A percentile compares a stretch with the other conserved stretches of the same genome.
Evolutionary conservation across 2,797 vertebrate genomes (phyloP).

Genomic region (Tragelaphus oryx): DNA sequence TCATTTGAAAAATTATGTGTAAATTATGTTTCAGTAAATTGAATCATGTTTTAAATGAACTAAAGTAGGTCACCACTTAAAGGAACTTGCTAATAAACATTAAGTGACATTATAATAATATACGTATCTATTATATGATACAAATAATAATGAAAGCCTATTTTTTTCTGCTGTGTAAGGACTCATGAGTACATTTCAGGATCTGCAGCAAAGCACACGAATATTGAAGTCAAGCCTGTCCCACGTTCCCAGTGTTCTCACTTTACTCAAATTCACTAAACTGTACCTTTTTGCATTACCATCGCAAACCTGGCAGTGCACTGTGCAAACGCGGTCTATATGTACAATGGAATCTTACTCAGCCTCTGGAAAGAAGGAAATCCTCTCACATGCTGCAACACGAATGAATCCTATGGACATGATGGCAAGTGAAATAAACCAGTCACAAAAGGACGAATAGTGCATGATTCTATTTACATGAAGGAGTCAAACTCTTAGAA

Average conservation of each 20-base stretch:
- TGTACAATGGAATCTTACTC: neutral
- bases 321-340: neutral
- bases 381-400: neutral
- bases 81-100: neutral
- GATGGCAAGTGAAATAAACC: neutral
- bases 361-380: neutral
- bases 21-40: neutral
- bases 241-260: neutral
- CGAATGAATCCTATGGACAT: neutral
- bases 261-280: neutral
- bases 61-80: neutral
- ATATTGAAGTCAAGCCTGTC: neutral
- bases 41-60: slow-evolving; percentile 12
- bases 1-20: neutral
- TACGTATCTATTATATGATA: rapidly evolving
- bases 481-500: neutral
- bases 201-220: neutral
- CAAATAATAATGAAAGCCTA: neutral
- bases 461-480: neutral
- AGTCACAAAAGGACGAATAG: neutral
- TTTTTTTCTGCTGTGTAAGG: neutral
- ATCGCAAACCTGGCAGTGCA: neutral
- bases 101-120: neutral
- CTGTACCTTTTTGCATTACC: neutral
- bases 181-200: neutral